Percentiles rank a stretch among this genome's conserved stretches.
Evolutionary conservation across 2,888 invertebrate genomes (phyloP).

Genomic region (Dynastes maya): DNA sequence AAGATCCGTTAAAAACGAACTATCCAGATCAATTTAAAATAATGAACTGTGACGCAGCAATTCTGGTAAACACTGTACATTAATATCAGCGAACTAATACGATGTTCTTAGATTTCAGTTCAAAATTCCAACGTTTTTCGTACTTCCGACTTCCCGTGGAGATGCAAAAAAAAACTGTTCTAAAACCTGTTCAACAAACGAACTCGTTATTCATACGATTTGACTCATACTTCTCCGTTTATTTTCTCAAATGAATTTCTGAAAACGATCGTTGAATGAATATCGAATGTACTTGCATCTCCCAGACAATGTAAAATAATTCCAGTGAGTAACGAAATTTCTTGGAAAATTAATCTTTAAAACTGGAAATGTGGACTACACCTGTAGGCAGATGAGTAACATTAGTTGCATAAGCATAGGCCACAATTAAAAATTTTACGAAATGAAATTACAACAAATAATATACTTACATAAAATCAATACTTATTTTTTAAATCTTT

Average conservation of each 20-base stretch:
- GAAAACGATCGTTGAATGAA: neutral
- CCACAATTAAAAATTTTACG: too few species aligned
- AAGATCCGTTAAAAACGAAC: too few species aligned
- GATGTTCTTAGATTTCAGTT: neutral
- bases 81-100: neutral
- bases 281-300: constrained; percentile 10
- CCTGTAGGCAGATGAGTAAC: neutral
- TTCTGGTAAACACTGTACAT: neutral
- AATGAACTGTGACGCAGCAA: neutral
- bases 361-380: neutral
- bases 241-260: constrained; percentile 18
- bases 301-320: constrained; percentile 12
- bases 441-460: too few species aligned
- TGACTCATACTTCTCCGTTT: constrained; percentile 34
- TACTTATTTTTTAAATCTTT: too few species aligned
- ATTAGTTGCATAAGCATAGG: neutral
- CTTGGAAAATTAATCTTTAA: neutral
- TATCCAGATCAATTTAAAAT: too few species aligned
- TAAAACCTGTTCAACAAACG: constrained; percentile 4
- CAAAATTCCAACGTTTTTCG: constrained; percentile 10
- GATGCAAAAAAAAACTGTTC: constrained; percentile 3
- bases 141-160: constrained; percentile 22
- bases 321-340: constrained; percentile 38
- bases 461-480: too few species aligned
- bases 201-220: constrained; percentile 28